Base-by-base conservation (phyloP, 2,113 vertebrate genomes). In the Argyrosomus japonicus region DNA sequence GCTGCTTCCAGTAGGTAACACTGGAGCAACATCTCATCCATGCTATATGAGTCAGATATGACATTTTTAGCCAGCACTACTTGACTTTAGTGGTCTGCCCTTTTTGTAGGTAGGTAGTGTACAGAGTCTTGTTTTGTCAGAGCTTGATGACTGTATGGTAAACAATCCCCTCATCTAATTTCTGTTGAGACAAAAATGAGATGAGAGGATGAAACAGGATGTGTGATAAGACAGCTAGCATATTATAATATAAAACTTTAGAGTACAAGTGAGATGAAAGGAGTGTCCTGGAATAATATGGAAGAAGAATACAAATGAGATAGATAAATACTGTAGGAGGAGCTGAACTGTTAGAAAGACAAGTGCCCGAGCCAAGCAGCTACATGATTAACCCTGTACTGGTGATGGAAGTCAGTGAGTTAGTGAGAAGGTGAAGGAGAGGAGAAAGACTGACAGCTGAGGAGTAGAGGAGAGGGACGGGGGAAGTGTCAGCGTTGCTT, bases 401-500 rank as follows among this genome's bases (percentile, higher is more conserved):
- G 69, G 75, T 86, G 75, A 85, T 58, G 79, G 75, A 81, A 82
- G 87, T 65, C 84, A 74, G 62, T 19, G 63, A 86, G 58, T 82
- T 76, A 83, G 53, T 48, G 82, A 70, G 82, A 83, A 88, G 81
- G 89, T 82, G 86, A 88, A 78, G 81, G 79, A 71, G 82, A 84
- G 79, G 85, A 85, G 80, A 80, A 87, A 86, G 87, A 92, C 82
- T 93, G 93, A 91, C 87, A 89, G 87, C 64, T 75, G 79, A 74
- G 79, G 67, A 81, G 85, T n/a, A 53, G 79, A 68, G 74, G 77
- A 86, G 77, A 83, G 88, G 83, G 89, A 92, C 77, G 60, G 77
- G 85, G 86, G 88, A 89, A 71, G 90, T 95, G 94, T 94, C 94
- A 93, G 83, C 45, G 53, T 90, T 83, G 90, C 85, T 95, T 94